These are phyloP conservation scores for Steinernema carpocapsae DNA, from an alignment of 2,888 invertebrate genomes.

Conservation along the genomic window DNA sequence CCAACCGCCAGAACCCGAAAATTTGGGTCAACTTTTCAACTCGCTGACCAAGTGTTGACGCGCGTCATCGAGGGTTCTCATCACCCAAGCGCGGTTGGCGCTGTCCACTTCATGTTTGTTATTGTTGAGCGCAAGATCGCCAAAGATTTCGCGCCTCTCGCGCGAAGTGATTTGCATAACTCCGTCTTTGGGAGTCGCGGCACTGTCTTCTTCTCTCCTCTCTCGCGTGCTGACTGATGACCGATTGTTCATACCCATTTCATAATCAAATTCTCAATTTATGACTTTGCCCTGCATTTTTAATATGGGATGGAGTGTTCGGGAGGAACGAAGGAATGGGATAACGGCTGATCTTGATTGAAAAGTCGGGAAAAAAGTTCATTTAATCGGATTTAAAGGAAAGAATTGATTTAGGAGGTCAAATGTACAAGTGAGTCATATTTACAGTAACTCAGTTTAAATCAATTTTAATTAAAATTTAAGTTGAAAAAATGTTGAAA, in stretches of 20 bases:
- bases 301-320: background rate
- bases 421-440: too few species aligned
- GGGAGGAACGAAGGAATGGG: too few species aligned
- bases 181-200: background rate
- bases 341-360: too few species aligned
- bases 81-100: too few species aligned
- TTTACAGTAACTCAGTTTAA: too few species aligned
- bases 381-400: too few species aligned
- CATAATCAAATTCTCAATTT: background rate
- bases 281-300: slow-evolving; percentile 10
- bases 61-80: background rate
- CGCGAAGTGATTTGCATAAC: slow-evolving; percentile 24
- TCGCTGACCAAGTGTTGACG: background rate
- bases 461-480: too few species aligned
- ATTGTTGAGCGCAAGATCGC: slow-evolving; percentile 8
- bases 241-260: slow-evolving; percentile 23
- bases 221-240: background rate
- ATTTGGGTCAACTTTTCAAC: background rate
- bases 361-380: background rate
- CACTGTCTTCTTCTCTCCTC: background rate
- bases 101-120: slow-evolving; percentile 30
- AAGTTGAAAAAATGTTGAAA: too few species aligned
- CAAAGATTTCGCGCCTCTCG: slow-evolving; percentile 18
- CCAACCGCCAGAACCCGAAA: too few species aligned
- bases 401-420: too few species aligned